phyloP scores from a whole-genome alignment of 1,140 invertebrate genomes.

The Anoplolepis gracilipes region DNA sequence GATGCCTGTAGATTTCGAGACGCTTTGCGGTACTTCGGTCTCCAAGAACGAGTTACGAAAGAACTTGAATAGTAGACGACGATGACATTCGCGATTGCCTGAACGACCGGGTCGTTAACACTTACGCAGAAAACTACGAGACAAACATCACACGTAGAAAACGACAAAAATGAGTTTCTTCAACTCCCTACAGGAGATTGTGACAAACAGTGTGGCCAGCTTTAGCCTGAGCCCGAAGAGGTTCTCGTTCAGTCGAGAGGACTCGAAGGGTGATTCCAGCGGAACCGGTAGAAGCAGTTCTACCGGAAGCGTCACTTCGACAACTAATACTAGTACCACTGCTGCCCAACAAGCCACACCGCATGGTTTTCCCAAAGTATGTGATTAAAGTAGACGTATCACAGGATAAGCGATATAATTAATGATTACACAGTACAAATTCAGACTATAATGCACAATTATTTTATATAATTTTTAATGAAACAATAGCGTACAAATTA shows the following conservation, averaged over 20 bases:
- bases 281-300: constrained; percentile 80
- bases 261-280: constrained; percentile 82
- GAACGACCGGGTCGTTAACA: background rate
- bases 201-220: constrained; percentile 91
- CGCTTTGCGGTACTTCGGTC: background rate
- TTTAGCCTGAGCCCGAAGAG: constrained; percentile 91
- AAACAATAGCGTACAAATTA: background rate
- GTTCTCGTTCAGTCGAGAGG: constrained; percentile 90
- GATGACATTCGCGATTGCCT: constrained; percentile 40
- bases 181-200: constrained; percentile 92
- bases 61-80: background rate
- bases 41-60: background rate
- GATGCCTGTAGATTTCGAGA: constrained; percentile 57
- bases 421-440: background rate
- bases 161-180: constrained; percentile 92
- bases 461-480: background rate
- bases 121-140: background rate
- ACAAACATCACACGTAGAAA: background rate
- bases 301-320: constrained; percentile 76
- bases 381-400: background rate
- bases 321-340: constrained; percentile 79
- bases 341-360: constrained; percentile 78
- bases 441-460: background rate
- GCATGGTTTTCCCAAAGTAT: constrained; percentile 81
- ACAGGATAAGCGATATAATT: background rate